Conservation (phyloP, 2,113 vertebrate genomes). For the Protomyctophum bolini region DNA sequence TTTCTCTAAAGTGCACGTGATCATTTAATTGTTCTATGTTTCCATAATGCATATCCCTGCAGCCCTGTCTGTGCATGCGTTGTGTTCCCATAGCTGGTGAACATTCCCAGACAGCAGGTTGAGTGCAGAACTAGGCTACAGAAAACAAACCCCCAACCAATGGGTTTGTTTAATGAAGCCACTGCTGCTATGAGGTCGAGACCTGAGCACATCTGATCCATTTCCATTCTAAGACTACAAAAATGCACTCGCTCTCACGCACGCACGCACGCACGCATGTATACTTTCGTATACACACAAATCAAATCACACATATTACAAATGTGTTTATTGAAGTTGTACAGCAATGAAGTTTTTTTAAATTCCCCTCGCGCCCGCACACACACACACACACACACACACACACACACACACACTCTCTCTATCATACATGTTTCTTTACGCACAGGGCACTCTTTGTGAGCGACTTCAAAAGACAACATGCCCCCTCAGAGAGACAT, state of each 20-base stretch:
- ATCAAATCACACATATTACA: no score
- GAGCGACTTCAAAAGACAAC: slow-evolving; percentile 42
- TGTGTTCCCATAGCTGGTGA: slow-evolving; percentile 37
- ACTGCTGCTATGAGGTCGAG: slow-evolving; percentile 23
- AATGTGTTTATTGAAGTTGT: no score
- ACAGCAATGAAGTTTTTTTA: background rate
- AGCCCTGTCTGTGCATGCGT: no score
- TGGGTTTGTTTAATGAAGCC: slow-evolving; percentile 38
- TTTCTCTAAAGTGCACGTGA: no score
- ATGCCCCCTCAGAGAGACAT: slow-evolving; percentile 42
- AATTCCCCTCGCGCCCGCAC: background rate
- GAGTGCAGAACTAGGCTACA: slow-evolving; percentile 15
- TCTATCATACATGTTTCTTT: background rate
- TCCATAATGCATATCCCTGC: no score
- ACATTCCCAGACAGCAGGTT: slow-evolving; percentile 57
- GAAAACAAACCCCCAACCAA: slow-evolving; percentile 38
- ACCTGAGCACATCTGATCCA: slow-evolving; percentile 5
- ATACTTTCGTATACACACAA: no score
- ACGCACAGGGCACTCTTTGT: slow-evolving; percentile 37
- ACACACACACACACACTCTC: slow-evolving; percentile 11
- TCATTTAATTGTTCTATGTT: no score
- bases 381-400: slow-evolving; percentile 2
- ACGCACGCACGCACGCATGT: slow-evolving; percentile 8
- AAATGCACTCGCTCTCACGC: background rate
- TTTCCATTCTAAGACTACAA: background rate